phyloP scores from a whole-genome alignment of 2,797 vertebrate genomes.

The Girardinus metallicus region DNA sequence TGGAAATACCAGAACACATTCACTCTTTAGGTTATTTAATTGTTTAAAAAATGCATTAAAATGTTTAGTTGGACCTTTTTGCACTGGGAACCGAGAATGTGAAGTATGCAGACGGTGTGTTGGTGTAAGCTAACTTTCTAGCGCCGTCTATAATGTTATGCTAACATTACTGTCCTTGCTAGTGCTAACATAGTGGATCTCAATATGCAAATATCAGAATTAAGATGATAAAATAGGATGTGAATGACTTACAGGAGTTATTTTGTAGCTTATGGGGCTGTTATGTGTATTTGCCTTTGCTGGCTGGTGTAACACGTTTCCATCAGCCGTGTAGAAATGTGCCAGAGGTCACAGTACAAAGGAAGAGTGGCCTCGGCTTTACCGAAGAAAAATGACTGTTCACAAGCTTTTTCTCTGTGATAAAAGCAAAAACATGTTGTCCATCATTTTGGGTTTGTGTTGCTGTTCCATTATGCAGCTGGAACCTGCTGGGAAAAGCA shows the following conservation, averaged over 20 bases:
- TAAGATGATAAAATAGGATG: neutral
- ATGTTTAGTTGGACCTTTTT: neutral
- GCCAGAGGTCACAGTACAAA: neutral
- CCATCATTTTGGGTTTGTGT: neutral
- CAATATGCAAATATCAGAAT: neutral
- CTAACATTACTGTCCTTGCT: neutral
- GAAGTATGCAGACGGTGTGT: neutral
- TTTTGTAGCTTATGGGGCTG: neutral
- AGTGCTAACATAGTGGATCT: neutral
- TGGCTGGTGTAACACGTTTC: neutral
- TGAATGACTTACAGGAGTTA: neutral
- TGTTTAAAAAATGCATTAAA: too few species aligned
- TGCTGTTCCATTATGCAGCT: neutral
- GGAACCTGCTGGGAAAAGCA: neutral
- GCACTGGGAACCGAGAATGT: neutral
- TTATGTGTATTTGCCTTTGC: neutral
- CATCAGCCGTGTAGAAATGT: neutral
- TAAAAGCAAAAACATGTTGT: constrained; percentile 2
- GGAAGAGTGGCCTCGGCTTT: neutral
- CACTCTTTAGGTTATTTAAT: too few species aligned
- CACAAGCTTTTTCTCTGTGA: neutral
- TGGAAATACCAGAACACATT: too few species aligned
- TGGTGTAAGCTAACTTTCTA: neutral
- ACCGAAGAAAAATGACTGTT: neutral
- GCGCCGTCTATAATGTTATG: neutral